Evolutionary conservation across 2,888 invertebrate species (phyloP).

Genomic region (Cylloceria caligata): DNA sequence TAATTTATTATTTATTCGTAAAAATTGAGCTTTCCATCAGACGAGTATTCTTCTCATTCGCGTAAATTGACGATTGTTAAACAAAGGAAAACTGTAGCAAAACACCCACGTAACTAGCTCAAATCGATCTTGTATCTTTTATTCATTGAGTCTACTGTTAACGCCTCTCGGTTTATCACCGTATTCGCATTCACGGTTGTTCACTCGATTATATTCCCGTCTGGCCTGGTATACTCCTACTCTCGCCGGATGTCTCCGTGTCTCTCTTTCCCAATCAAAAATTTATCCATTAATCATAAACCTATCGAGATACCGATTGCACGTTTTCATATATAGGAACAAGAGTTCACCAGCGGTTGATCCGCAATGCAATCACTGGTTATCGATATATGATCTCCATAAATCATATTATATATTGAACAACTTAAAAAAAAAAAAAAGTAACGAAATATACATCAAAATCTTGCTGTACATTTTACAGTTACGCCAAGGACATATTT

Average conservation of each 20-base stretch:
- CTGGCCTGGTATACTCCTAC: constrained; percentile 27
- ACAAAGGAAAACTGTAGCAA: constrained; percentile 23
- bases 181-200: constrained; percentile 63
- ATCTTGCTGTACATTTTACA: neutral
- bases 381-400: constrained; percentile 32
- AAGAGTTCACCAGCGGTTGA: constrained; percentile 28
- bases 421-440: constrained; percentile 18
- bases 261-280: constrained; percentile 55
- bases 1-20: constrained; percentile 3
- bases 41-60: constrained; percentile 15
- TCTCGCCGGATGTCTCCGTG: constrained; percentile 18
- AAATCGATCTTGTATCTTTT: constrained; percentile 66
- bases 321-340: constrained; percentile 28
- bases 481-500: neutral
- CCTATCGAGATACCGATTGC: constrained; percentile 21
- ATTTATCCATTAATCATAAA: constrained; percentile 66
- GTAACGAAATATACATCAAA: neutral
- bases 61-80: neutral
- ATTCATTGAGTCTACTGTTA: constrained; percentile 65
- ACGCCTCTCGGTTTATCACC: constrained; percentile 64
- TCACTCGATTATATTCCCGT: constrained; percentile 67
- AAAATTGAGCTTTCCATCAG: neutral
- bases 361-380: constrained; percentile 30
- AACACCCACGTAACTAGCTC: constrained; percentile 11
- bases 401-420: constrained; percentile 38